Percentiles rank a stretch among this genome's conserved stretches.
These are phyloP conservation scores for Xylocopa sonorina DNA, from an alignment of 1,140 invertebrate genomes.

Conservation along the genomic window DNA sequence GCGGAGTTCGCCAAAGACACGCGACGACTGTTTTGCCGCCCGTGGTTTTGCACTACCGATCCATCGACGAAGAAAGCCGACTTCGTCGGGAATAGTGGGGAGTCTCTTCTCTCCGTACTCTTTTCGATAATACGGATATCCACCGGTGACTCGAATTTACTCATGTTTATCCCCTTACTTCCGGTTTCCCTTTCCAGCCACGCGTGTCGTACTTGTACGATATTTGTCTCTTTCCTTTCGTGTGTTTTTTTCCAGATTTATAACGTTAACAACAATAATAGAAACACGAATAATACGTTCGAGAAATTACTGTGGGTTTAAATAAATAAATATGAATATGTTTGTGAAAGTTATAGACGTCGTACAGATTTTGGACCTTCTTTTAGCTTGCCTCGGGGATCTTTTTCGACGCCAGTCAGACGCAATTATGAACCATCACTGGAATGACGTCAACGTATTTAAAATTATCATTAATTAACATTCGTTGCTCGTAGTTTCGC, in stretches of 20 bases:
- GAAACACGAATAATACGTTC: too few species aligned
- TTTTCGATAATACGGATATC: slow-evolving; percentile 62
- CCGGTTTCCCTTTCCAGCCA: slow-evolving; percentile 22
- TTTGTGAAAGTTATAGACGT: not conserved
- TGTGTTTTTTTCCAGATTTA: accelerated
- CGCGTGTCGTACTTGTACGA: too few species aligned
- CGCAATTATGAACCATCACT: not conserved
- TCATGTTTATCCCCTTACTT: slow-evolving; percentile 41
- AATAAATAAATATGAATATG: not conserved
- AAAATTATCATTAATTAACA: slow-evolving; percentile 25
- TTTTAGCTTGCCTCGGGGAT: not conserved
- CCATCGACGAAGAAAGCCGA: slow-evolving; percentile 61
- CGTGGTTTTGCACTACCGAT: slow-evolving; percentile 55
- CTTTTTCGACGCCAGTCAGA: not conserved
- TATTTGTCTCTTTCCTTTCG: not conserved
- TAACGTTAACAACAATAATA: too few species aligned
- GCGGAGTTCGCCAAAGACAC: slow-evolving; percentile 56
- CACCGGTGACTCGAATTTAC: slow-evolving; percentile 32
- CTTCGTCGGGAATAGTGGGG: slow-evolving; percentile 56
- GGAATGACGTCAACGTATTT: slow-evolving; percentile 37
- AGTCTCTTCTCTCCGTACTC: slow-evolving; percentile 38
- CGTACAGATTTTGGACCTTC: not conserved
- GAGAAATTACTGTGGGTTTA: not conserved
- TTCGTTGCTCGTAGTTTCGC: slow-evolving; percentile 12
- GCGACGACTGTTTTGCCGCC: slow-evolving; percentile 61